Evolutionary conservation across 1,140 invertebrate species (phyloP).

Genomic region (Cydia amplana): DNA sequence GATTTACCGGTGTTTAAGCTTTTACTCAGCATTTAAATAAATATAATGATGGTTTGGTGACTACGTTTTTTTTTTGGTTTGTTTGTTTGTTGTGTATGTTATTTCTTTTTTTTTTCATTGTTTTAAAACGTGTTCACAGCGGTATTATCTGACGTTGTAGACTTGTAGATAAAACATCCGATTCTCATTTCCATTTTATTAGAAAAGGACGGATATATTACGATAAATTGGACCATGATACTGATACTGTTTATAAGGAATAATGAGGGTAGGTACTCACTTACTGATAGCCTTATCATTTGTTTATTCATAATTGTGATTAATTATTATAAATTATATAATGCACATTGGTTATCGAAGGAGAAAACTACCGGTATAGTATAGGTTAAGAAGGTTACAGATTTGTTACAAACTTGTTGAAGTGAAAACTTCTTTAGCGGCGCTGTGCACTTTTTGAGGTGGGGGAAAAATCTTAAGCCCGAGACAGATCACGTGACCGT

Average conservation of each 20-base stretch:
- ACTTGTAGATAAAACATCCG: background rate
- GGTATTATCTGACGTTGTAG: background rate
- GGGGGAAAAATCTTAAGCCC: too few relatives aligned
- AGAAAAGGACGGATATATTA: background rate
- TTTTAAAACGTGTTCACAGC: too few relatives aligned
- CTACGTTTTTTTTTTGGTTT: too few relatives aligned
- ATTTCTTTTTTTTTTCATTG: background rate
- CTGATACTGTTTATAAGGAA: background rate
- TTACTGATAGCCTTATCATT: conserved; percentile 8
- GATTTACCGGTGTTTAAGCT: background rate
- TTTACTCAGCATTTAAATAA: background rate
- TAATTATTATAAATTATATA: conserved; percentile 5
- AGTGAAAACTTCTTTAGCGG: too few relatives aligned
- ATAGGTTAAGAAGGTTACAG: background rate
- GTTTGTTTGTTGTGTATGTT: background rate
- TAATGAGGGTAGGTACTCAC: conserved; percentile 13
- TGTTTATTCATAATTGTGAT: background rate
- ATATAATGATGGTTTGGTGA: background rate
- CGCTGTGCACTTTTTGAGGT: too few relatives aligned
- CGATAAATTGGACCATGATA: background rate
- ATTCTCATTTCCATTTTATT: background rate
- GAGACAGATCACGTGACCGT: too few relatives aligned
- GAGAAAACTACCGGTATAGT: background rate
- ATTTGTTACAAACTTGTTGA: too few relatives aligned
- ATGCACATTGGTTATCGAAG: background rate